Percentiles rank a stretch among this genome's conserved stretches.
Evolutionary conservation across 2,888 invertebrate species (phyloP).

Genomic region (Meta bourneti): DNA sequence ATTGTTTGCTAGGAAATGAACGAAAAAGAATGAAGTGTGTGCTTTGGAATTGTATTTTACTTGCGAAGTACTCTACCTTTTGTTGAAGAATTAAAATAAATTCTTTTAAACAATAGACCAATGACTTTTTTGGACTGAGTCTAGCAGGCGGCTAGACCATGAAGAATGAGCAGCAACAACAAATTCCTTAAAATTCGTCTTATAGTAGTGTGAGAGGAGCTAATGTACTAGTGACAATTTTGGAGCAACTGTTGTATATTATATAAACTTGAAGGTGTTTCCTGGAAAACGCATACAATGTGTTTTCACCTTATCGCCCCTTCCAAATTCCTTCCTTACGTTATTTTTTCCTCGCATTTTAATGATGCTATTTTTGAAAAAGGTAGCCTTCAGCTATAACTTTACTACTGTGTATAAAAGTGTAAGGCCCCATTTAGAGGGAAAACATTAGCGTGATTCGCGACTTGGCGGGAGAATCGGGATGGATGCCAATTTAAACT

Average conservation of each 20-base stretch:
- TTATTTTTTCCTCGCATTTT: slow-evolving; percentile 28
- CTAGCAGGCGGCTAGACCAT: no score
- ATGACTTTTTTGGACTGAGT: no score
- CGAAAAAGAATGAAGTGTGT: no score
- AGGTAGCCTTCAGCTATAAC: slow-evolving; percentile 16
- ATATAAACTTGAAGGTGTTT: neutral
- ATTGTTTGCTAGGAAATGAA: no score
- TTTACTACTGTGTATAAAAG: slow-evolving; percentile 41
- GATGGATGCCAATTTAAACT: slow-evolving; percentile 50
- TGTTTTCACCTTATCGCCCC: neutral
- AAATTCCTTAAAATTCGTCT: no score
- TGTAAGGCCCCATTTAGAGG: slow-evolving; percentile 37
- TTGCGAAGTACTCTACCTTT: no score
- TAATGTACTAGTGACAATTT: no score
- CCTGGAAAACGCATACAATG: neutral
- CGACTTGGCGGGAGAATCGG: slow-evolving; percentile 47
- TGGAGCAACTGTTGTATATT: neutral
- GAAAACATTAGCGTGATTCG: slow-evolving; percentile 9
- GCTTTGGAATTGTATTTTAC: no score
- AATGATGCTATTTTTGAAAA: slow-evolving; percentile 21
- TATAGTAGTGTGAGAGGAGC: no score
- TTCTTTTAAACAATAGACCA: no score
- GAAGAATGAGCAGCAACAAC: no score
- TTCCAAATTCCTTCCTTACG: neutral
- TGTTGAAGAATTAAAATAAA: no score